These are phyloP conservation scores for Malthinus flaveolus DNA, from an alignment of 2,888 invertebrate genomes.

Conservation along the genomic window DNA sequence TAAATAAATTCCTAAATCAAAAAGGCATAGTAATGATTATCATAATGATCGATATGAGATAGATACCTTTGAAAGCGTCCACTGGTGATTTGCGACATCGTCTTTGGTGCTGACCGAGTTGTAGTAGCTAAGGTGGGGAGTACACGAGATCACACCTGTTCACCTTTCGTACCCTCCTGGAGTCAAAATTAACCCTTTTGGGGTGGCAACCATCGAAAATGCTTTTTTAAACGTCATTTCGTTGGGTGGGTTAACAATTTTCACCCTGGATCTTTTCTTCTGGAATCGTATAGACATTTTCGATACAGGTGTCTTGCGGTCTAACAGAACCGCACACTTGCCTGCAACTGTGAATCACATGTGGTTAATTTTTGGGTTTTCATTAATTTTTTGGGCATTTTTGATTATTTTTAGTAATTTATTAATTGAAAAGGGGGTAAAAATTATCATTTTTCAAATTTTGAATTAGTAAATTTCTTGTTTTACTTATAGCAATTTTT, in stretches of 20 bases:
- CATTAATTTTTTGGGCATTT: conserved; percentile 19
- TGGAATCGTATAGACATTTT: conserved; percentile 66
- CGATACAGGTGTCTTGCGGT: conserved; percentile 63
- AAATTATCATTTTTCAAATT: conserved; percentile 5
- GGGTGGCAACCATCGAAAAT: conserved; percentile 18
- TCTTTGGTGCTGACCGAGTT: conserved; percentile 44
- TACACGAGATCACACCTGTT: conserved; percentile 50
- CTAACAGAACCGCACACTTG: conserved; percentile 27
- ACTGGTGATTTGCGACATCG: conserved; percentile 49
- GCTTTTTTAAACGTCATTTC: conserved; percentile 19
- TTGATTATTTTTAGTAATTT: neutral
- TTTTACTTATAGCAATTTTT: neutral
- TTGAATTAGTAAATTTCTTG: neutral
- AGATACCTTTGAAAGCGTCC: conserved; percentile 47
- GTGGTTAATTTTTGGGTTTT: conserved; percentile 35
- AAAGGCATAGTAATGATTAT: conserved; percentile 38
- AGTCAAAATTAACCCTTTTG: conserved; percentile 28
- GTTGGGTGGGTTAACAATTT: conserved; percentile 27
- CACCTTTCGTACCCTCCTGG: conserved; percentile 46
- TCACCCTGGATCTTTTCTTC: conserved; percentile 53
- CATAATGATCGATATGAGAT: conserved; percentile 45
- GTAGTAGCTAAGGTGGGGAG: conserved; percentile 41
- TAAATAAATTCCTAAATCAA: conserved; percentile 11
- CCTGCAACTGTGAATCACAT: conserved; percentile 44
- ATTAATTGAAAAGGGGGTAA: neutral